Percentiles rank a stretch among this genome's conserved stretches.
phyloP scores from a whole-genome alignment of 2,888 invertebrate genomes.

The Eulithis prunata region DNA sequence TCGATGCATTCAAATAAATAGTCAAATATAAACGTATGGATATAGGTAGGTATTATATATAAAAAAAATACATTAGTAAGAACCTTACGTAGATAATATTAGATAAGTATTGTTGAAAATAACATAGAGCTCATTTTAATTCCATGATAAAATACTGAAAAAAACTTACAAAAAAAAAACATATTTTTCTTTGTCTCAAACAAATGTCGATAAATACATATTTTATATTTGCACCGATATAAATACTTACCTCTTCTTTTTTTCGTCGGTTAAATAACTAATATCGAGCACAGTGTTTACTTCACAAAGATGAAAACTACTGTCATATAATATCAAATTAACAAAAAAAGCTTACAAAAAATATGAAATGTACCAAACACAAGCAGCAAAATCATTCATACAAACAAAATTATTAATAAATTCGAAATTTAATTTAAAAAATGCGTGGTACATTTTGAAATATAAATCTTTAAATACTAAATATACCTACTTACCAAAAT shows the following conservation, averaged over 20 bases:
- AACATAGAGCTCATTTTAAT: too few relatives aligned
- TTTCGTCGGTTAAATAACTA: not conserved
- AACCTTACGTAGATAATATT: too few relatives aligned
- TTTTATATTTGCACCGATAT: not conserved
- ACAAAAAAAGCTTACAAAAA: conserved; percentile 1
- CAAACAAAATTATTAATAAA: not conserved
- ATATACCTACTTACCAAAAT: too few relatives aligned
- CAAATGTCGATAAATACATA: not conserved
- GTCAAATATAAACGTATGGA: not conserved
- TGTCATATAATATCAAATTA: conserved; percentile 15
- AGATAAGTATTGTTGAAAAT: too few relatives aligned
- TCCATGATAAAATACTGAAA: too few relatives aligned
- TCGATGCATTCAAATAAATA: not conserved
- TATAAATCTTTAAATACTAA: not conserved
- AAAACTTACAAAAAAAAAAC: too few relatives aligned
- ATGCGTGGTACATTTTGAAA: conserved; percentile 1
- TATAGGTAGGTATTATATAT: too few relatives aligned
- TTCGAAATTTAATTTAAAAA: too few relatives aligned
- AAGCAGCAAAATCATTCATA: not conserved
- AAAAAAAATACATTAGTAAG: too few relatives aligned
- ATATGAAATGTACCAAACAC: not conserved
- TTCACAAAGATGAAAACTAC: conserved; percentile 13
- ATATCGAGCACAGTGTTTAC: not conserved
- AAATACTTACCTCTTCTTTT: not conserved
- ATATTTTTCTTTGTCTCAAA: too few relatives aligned